A percentile compares a stretch with the other conserved stretches of the same genome.
Evolutionary conservation across 2,888 invertebrate species (phyloP).

Genomic region (Pollenia griseotomentosa): DNA sequence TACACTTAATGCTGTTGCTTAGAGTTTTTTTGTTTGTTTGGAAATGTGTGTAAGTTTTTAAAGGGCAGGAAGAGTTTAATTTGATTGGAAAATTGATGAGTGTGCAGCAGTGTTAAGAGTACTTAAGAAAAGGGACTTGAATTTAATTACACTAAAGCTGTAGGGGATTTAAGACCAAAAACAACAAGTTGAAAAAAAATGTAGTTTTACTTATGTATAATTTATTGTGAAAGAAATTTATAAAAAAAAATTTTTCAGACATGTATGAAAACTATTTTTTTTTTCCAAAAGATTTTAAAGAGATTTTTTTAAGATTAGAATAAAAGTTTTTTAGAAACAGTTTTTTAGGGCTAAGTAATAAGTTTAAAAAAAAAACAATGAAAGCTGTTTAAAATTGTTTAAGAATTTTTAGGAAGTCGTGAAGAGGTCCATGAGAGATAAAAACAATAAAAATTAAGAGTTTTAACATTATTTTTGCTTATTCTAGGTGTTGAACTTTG

Average conservation of each 20-base stretch:
- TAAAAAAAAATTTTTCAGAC: slow-evolving; percentile 37
- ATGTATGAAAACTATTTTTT: slow-evolving; percentile 38
- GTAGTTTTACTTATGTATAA: slow-evolving; percentile 13
- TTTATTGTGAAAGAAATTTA: slow-evolving; percentile 11
- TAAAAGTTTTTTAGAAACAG: slow-evolving; percentile 10
- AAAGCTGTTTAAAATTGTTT: background rate
- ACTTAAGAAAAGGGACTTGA: slow-evolving; percentile 72
- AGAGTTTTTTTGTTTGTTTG: background rate
- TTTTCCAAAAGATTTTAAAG: background rate
- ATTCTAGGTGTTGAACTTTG: no score
- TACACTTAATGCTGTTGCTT: slow-evolving; percentile 33
- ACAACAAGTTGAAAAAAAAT: slow-evolving; percentile 40
- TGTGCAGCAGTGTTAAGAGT: slow-evolving; percentile 73
- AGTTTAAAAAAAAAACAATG: background rate
- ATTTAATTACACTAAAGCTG: slow-evolving; percentile 73
- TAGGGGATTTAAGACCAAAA: slow-evolving; percentile 66
- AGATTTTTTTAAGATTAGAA: background rate
- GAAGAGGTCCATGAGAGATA: no score
- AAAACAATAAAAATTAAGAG: no score
- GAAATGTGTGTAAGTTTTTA: background rate
- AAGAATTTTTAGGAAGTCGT: no score
- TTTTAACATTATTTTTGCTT: no score
- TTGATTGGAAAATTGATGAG: slow-evolving; percentile 74
- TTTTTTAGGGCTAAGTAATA: slow-evolving; percentile 28
- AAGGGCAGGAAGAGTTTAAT: slow-evolving; percentile 72